phyloP scores from a whole-genome alignment of 2,797 vertebrate genomes.

The Poecile montanus region DNA sequence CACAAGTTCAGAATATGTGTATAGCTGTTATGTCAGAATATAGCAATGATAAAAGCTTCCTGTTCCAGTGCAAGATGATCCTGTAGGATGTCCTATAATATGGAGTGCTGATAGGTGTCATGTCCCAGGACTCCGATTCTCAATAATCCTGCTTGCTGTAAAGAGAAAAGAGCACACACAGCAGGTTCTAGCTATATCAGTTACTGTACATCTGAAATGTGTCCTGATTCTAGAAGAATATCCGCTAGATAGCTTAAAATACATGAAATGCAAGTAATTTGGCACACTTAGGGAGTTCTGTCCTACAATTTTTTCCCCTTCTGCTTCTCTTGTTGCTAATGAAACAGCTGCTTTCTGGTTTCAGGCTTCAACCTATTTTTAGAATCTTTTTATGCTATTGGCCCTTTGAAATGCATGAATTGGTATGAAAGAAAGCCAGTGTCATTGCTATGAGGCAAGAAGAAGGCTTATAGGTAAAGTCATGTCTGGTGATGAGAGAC shows the following conservation, averaged over 20 bases:
- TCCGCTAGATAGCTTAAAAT: neutral
- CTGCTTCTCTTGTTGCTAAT: slow-evolving; percentile 17
- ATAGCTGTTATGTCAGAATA: neutral
- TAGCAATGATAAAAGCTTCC: neutral
- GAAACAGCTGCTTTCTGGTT: slow-evolving; percentile 45
- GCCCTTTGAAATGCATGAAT: slow-evolving; percentile 49
- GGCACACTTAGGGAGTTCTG: neutral
- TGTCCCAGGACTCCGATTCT: neutral
- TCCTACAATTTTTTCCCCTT: neutral
- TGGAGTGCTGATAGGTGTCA: neutral
- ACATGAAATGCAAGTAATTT: neutral
- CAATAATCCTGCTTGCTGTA: neutral
- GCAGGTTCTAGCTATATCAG: neutral
- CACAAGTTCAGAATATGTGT: neutral
- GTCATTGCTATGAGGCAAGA: slow-evolving; percentile 23
- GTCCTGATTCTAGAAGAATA: neutral
- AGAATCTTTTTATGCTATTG: slow-evolving; percentile 37
- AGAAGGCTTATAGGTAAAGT: slow-evolving; percentile 1
- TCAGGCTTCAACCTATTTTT: slow-evolving; percentile 57
- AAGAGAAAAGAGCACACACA: neutral
- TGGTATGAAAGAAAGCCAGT: neutral
- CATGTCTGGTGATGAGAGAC: slow-evolving; percentile 1
- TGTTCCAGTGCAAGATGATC: neutral
- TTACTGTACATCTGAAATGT: neutral
- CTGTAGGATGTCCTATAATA: neutral